Evolutionary conservation across 1,140 invertebrate genomes (phyloP).

Genomic region (Acyrthosiphon pisum): DNA sequence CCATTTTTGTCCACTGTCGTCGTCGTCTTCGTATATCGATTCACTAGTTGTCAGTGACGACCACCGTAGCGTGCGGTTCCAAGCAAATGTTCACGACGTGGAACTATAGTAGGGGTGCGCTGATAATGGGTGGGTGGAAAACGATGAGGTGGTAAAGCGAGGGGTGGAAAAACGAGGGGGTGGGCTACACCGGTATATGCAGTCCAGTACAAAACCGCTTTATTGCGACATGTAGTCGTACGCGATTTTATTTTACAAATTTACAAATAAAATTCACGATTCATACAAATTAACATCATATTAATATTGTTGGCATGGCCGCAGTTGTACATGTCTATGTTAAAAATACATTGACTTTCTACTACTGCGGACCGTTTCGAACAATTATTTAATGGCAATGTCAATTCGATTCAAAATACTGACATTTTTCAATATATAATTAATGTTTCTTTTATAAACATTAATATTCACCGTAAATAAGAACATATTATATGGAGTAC

Average conservation of each 20-base stretch:
- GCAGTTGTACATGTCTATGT: background rate
- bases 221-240: background rate
- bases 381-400: background rate
- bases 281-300: background rate
- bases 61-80: background rate
- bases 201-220: background rate
- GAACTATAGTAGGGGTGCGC: background rate
- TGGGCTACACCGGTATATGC: background rate
- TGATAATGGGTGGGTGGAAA: background rate
- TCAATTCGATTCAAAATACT: background rate
- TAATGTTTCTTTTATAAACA: background rate
- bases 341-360: background rate
- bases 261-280: background rate
- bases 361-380: background rate
- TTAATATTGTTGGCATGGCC: background rate
- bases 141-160: too few relatives aligned
- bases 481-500: background rate
- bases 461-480: background rate
- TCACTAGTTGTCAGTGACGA: background rate
- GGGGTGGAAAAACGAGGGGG: too few relatives aligned
- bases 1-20: background rate
- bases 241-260: background rate
- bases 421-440: background rate
- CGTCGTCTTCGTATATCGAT: slow-evolving; percentile 11
- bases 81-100: background rate